These are phyloP conservation scores for Pachyuromys duprasi DNA, from an alignment of 2,797 vertebrate genomes.

Conservation along the genomic window DNA sequence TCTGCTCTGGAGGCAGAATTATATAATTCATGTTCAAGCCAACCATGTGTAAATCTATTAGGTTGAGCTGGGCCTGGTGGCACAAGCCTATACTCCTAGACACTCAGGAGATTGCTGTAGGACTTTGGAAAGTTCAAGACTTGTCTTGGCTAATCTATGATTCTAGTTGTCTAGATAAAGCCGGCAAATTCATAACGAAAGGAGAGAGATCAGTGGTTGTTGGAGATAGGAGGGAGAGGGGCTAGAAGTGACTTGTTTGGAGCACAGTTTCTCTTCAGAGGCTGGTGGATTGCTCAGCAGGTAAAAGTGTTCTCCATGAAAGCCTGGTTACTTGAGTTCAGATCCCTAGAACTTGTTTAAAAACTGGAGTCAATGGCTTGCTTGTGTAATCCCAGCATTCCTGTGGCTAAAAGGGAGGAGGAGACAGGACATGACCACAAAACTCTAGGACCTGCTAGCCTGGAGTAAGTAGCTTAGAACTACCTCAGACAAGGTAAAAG, in stretches of 20 bases:
- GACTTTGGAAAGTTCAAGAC: neutral
- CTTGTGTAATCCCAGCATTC: neutral
- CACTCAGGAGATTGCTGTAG: neutral
- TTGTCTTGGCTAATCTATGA: neutral
- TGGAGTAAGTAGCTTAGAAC: neutral
- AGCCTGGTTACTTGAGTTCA: neutral
- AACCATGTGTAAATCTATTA: neutral
- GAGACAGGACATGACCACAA: neutral
- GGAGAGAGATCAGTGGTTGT: constrained; percentile 12
- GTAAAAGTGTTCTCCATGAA: neutral
- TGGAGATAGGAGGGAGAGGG: neutral
- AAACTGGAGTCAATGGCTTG: neutral
- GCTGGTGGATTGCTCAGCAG: neutral
- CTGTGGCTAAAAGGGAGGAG: neutral
- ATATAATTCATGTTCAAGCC: constrained; percentile 39
- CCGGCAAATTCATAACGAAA: neutral
- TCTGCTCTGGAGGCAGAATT: neutral
- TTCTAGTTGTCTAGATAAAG: constrained; percentile 57
- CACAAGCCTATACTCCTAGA: neutral
- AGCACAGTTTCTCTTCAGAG: neutral
- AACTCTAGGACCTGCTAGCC: too few relatives aligned
- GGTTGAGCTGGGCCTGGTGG: neutral
- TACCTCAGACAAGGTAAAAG: neutral
- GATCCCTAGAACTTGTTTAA: neutral
- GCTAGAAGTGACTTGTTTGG: neutral